A percentile compares a stretch with the other conserved stretches of the same genome.
phyloP scores from a whole-genome alignment of 2,113 vertebrate species.

The Cygnus atratus region DNA sequence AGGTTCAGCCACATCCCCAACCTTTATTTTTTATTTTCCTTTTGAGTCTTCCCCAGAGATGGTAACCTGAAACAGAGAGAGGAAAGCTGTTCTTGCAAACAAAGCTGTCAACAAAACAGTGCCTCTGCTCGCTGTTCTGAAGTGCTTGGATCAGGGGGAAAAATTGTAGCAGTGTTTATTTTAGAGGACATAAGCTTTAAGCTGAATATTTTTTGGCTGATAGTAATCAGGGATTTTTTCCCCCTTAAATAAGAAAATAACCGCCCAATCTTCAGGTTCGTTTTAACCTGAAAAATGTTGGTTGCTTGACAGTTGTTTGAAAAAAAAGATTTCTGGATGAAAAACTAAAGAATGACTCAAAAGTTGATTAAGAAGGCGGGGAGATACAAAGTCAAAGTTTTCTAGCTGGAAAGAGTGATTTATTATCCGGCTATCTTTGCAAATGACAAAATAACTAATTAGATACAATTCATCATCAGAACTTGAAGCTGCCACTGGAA shows the following conservation, averaged over 20 bases:
- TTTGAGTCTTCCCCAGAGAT: neutral
- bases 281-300: constrained; percentile 15
- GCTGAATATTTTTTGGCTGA: neutral
- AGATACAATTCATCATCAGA: constrained; percentile 24
- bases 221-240: neutral
- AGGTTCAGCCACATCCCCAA: neutral
- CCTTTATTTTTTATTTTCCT: neutral
- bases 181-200: constrained; percentile 10
- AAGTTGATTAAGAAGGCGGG: constrained; percentile 43
- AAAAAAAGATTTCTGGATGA: neutral
- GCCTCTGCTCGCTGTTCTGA: neutral
- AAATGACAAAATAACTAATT: constrained; percentile 66
- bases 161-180: neutral
- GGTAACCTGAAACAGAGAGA: neutral
- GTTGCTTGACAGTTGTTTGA: neutral
- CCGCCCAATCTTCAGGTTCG: neutral
- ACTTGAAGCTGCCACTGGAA: neutral
- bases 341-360: constrained; percentile 14
- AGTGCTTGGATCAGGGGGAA: neutral
- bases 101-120: neutral
- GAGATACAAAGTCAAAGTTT: constrained; percentile 43
- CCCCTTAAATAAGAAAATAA: neutral
- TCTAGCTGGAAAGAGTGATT: constrained; percentile 26
- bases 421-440: constrained; percentile 37
- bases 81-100: neutral